Conservation (phyloP, 2,888 invertebrate genomes). For the Morpho achilles region DNA sequence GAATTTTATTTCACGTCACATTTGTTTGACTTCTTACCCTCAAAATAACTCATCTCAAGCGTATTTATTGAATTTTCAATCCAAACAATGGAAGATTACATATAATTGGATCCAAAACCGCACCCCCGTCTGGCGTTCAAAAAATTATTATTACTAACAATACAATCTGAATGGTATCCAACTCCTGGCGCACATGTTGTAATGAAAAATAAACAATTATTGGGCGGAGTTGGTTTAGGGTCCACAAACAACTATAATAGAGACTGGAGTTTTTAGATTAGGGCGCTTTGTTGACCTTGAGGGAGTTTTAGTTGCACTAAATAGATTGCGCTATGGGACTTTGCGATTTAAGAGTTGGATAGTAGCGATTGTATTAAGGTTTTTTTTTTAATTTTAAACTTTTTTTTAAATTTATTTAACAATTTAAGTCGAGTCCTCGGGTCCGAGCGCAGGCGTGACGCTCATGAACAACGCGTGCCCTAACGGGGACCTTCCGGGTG, state of each 20-base stretch:
- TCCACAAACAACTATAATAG: conserved; percentile 11
- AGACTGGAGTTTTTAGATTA: conserved; percentile 13
- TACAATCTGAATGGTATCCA: conserved; percentile 28
- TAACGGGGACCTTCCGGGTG: too few species aligned
- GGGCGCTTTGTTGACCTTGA: conserved; percentile 21
- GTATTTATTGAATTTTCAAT: background rate
- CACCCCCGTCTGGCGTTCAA: conserved; percentile 35
- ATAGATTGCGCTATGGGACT: conserved; percentile 15
- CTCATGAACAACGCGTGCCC: too few species aligned
- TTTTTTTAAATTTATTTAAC: too few species aligned
- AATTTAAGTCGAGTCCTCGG: too few species aligned
- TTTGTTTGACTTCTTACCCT: background rate
- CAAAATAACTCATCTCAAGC: background rate
- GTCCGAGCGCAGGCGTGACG: too few species aligned
- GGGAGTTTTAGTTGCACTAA: conserved; percentile 18
- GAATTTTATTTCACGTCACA: too few species aligned
- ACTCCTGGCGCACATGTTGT: conserved; percentile 34
- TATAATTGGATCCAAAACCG: conserved; percentile 13
- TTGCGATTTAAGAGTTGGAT: conserved; percentile 1
- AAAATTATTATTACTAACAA: conserved; percentile 30
- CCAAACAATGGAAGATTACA: conserved; percentile 1
- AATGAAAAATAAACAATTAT: conserved; percentile 39
- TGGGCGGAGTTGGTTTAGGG: conserved; percentile 20
- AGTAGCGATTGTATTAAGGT: too few species aligned
- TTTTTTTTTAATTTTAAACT: too few species aligned